These are phyloP conservation scores for Prenolepis imparis DNA, from an alignment of 2,888 invertebrate species.

Conservation along the genomic window DNA sequence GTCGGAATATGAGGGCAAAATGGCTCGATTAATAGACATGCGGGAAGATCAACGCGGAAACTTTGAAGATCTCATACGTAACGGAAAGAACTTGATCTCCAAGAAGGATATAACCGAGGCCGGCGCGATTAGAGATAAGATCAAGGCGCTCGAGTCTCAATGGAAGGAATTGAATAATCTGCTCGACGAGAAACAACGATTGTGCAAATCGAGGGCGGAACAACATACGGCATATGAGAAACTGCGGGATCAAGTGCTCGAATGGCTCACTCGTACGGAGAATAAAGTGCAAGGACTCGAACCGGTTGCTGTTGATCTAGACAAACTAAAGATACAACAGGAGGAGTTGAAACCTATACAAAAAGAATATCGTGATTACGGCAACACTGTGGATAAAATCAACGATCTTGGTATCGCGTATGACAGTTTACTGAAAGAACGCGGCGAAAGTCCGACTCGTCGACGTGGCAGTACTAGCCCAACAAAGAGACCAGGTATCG, in stretches of 20 bases:
- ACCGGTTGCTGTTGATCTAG: constrained; percentile 95
- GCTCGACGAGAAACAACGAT: constrained; percentile 94
- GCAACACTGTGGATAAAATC: constrained; percentile 94
- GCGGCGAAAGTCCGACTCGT: constrained; percentile 93
- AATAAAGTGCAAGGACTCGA: constrained; percentile 91
- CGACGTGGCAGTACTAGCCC: constrained; percentile 93
- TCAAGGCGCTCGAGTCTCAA: constrained; percentile 94
- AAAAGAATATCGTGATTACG: constrained; percentile 96
- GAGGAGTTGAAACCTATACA: constrained; percentile 94
- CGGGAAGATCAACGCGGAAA: constrained; percentile 87
- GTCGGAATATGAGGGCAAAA: constrained; percentile 89
- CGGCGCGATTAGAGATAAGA: constrained; percentile 92
- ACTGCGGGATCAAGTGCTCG: constrained; percentile 92
- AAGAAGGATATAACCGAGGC: constrained; percentile 97
- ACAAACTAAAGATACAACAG: constrained; percentile 93
- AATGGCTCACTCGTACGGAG: constrained; percentile 95
- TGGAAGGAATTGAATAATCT: constrained; percentile 95
- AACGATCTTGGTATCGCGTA: constrained; percentile 96
- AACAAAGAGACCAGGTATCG: constrained; percentile 90
- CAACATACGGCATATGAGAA: constrained; percentile 95
- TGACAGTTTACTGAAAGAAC: constrained; percentile 92
- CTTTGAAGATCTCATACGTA: constrained; percentile 93
- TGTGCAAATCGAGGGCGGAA: constrained; percentile 94
- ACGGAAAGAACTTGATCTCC: constrained; percentile 92
- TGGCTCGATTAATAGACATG: constrained; percentile 88